Base-by-base conservation (phyloP, 2,797 vertebrate genomes). In the Ctenopoma multispine region DNA sequence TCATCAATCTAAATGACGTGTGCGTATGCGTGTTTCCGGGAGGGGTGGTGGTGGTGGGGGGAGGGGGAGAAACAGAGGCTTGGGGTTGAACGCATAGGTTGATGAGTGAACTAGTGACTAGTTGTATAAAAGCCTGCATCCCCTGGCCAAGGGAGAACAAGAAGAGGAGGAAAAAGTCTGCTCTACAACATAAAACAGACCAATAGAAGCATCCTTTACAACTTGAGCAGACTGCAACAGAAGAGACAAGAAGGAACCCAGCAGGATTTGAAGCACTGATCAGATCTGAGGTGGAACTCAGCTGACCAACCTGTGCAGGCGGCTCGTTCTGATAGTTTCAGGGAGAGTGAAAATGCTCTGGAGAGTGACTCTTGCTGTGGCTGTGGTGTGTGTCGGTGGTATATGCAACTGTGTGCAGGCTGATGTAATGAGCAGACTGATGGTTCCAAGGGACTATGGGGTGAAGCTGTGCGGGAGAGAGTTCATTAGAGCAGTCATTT, bases 401-500 rank as follows among this genome's bases (percentile, higher is more conserved):
- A 54, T 90, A 49, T 90, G 87, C 73, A 63, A 43, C 78, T 61
- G 86, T 14, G 83, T 68, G 69, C 55, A 46, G 64, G 87, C 84
- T 18, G 87, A 90, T 5, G 50, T 84, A 41, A 80, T 84, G 81
- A 77, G 83, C 82, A 72, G 69, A 7, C 81, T 89, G 18, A 82
- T 86, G 5, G 23, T 92, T 3, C 87, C 86, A 20, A 86, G 92
- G 79, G 93, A 94, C 23, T 94, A 93, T 69, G 94, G 94, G 1
- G 93, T 96, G 71, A 96, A 95, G 63, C 90, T 97, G 71, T 97
- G 96, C 73, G 96, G 96, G 0, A 90, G 96, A 50, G 96, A 96
- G 90, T 97, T 97, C 85, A 96, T 97, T 92, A 89, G 96, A 80
- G 96, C 96, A 0, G 94, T 97, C 63, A 96, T 97, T 77, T 96